Percentiles rank a stretch among this genome's conserved stretches.
These are phyloP conservation scores for Hedya salicella DNA, from an alignment of 2,888 invertebrate genomes.

Conservation along the genomic window DNA sequence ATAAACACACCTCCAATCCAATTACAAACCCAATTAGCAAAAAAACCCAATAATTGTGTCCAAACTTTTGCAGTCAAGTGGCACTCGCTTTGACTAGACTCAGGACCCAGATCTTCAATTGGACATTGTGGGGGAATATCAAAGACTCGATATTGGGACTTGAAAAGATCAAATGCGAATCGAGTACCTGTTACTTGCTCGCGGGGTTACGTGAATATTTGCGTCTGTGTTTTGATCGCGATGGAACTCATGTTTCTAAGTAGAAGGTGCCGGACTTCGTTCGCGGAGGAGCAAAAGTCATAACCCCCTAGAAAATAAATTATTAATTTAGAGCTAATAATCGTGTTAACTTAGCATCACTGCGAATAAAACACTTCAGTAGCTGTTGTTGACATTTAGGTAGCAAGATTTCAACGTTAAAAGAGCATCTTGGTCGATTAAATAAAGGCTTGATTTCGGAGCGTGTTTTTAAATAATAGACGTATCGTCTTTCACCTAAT, in stretches of 20 bases:
- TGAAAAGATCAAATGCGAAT: constrained; percentile 48
- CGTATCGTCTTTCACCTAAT: constrained; percentile 42
- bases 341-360: too few species aligned
- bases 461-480: constrained; percentile 37
- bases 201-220: constrained; percentile 27
- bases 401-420: background rate
- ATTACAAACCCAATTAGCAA: constrained; percentile 36
- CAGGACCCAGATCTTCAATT: constrained; percentile 24
- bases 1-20: constrained; percentile 25
- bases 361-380: too few species aligned
- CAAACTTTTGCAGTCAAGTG: constrained; percentile 37
- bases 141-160: constrained; percentile 46
- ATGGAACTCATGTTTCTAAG: too few species aligned
- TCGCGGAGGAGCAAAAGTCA: too few species aligned
- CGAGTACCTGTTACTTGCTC: constrained; percentile 35
- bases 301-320: too few species aligned
- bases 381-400: too few species aligned
- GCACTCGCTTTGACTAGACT: constrained; percentile 41
- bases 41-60: constrained; percentile 39
- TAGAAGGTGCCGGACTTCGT: too few species aligned
- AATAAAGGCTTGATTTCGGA: constrained; percentile 20
- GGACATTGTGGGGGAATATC: constrained; percentile 43
- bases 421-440: background rate
- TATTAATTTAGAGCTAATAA: too few species aligned
- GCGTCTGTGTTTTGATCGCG: constrained; percentile 14